Conservation (phyloP, 2,797 vertebrate species). For the Natrix natrix region DNA sequence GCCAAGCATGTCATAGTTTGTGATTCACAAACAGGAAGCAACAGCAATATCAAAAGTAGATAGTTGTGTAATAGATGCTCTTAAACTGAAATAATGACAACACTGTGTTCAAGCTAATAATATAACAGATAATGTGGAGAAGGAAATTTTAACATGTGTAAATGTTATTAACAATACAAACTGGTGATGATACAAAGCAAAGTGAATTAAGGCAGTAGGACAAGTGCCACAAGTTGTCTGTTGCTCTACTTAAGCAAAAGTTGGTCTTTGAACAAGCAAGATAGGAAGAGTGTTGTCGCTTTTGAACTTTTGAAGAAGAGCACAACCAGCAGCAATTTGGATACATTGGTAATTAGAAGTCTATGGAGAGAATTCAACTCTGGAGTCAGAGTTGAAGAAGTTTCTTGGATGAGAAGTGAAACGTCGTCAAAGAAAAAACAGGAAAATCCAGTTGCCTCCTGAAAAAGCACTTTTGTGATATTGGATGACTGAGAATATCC, state of each 20-base stretch:
- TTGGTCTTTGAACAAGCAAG: neutral
- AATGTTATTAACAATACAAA: neutral
- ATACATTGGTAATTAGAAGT: neutral
- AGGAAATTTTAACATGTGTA: neutral
- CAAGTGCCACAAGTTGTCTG: neutral
- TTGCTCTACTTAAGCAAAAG: neutral
- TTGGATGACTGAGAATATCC: too few species aligned
- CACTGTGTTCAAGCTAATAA: neutral
- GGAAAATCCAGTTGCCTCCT: too few species aligned
- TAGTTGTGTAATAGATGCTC: neutral
- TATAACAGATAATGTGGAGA: neutral
- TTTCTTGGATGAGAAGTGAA: too few species aligned
- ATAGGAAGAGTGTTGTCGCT: neutral
- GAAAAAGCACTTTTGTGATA: too few species aligned
- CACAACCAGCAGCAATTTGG: neutral
- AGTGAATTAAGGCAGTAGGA: neutral
- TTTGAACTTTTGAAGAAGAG: neutral
- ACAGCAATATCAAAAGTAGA: neutral
- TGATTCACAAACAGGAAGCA: slow-evolving; percentile 2
- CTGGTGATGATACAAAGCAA: neutral
- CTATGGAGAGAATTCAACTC: too few species aligned
- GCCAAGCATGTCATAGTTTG: neutral
- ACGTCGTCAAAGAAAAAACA: too few species aligned
- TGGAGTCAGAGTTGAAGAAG: too few species aligned
- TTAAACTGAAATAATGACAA: neutral